phyloP scores from a whole-genome alignment of 2,113 vertebrate genomes.

The Rhombomys opimus region DNA sequence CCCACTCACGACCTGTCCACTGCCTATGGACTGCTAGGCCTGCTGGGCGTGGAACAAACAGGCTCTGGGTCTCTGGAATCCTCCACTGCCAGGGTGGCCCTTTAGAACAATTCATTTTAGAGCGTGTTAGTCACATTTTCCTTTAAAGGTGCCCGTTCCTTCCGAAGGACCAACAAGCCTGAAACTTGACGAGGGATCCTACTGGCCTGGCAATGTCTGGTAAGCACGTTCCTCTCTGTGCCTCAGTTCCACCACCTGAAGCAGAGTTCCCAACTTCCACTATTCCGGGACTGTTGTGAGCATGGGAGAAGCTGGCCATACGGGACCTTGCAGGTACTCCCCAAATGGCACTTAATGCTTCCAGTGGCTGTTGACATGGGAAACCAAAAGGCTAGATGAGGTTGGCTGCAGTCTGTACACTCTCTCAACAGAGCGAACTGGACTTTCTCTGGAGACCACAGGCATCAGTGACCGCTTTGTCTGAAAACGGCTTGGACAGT shows the following conservation, averaged over 20 bases:
- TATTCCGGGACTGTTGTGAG: not conserved
- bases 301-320: fast-evolving
- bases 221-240: not conserved
- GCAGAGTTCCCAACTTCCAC: not conserved
- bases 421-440: slow-evolving; percentile 19
- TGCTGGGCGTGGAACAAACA: not conserved
- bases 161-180: not conserved
- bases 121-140: not conserved
- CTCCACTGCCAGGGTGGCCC: not conserved
- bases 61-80: not conserved
- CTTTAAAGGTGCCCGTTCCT: not conserved
- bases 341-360: fast-evolving
- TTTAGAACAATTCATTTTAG: not conserved
- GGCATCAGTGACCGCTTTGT: slow-evolving; percentile 8
- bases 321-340: not conserved
- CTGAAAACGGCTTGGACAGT: slow-evolving; percentile 1
- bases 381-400: not conserved
- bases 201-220: not conserved
- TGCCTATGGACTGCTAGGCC: not conserved
- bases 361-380: not conserved
- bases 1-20: slow-evolving; percentile 50
- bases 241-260: not conserved
- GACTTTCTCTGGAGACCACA: slow-evolving; percentile 10
- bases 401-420: not conserved
- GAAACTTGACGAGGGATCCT: not conserved